Evolutionary conservation across 2,888 invertebrate species (phyloP).

Genomic region (Tenodera sinensis): DNA sequence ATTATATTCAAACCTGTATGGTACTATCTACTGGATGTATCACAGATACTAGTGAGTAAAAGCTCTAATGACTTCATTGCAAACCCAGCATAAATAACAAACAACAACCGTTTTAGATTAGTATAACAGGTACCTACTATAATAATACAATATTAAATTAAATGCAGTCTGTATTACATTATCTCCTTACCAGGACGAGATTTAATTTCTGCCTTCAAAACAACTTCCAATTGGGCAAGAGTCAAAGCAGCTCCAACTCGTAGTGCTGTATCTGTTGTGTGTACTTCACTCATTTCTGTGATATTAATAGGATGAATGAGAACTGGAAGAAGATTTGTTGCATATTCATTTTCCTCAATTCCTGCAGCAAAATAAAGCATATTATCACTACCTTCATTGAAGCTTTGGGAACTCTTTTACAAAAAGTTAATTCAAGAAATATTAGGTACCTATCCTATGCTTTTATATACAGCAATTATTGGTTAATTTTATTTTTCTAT

Average conservation of each 20-base stretch:
- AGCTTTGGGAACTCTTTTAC: background rate
- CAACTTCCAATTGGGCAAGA: constrained; percentile 67
- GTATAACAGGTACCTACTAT: too few species aligned
- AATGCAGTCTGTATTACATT: background rate
- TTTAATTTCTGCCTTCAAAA: constrained; percentile 55
- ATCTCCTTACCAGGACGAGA: constrained; percentile 44
- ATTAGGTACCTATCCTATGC: too few species aligned
- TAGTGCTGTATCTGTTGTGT: constrained; percentile 54
- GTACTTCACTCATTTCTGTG: constrained; percentile 61
- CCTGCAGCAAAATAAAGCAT: constrained; percentile 42
- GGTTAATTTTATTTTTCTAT: too few species aligned
- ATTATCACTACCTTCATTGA: background rate
- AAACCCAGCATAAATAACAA: too few species aligned
- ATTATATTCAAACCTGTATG: too few species aligned
- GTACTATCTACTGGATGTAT: too few species aligned
- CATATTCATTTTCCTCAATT: constrained; percentile 70
- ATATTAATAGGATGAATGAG: constrained; percentile 70
- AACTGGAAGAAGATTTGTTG: constrained; percentile 68
- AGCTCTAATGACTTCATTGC: too few species aligned
- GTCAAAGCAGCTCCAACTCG: constrained; percentile 77
- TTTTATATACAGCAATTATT: too few species aligned
- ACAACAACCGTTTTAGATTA: too few species aligned
- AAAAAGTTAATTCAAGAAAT: too few species aligned
- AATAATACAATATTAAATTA: too few species aligned
- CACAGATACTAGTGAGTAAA: too few species aligned